Conservation (phyloP, 2,797 vertebrate species). For the Takifugu rubripes region DNA sequence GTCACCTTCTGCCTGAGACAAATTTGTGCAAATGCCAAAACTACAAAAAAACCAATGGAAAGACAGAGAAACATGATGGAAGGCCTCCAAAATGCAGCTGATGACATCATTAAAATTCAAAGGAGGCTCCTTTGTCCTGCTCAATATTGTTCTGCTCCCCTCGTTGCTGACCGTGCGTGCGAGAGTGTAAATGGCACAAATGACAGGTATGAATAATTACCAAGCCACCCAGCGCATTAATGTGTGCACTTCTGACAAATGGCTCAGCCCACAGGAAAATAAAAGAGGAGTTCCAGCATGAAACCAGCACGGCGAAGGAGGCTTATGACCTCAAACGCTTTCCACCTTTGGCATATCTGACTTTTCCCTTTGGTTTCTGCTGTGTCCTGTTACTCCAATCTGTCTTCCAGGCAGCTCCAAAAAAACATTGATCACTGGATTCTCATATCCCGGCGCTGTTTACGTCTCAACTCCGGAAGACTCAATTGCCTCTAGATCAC, state of each 20-base stretch:
- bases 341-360: background rate
- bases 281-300: background rate
- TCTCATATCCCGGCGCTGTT: background rate
- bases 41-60: conserved; percentile 29
- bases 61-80: conserved; percentile 8
- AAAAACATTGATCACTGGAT: too few relatives aligned
- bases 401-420: too few relatives aligned
- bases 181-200: conserved; percentile 36
- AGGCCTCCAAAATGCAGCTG: conserved; percentile 3
- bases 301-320: conserved; percentile 4
- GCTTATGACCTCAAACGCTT: too few relatives aligned
- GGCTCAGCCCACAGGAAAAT: conserved; percentile 9
- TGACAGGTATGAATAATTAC: conserved; percentile 50
- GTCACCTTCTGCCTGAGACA: conserved; percentile 18
- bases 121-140: conserved; percentile 28
- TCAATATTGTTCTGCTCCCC: conserved; percentile 25
- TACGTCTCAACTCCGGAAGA: background rate
- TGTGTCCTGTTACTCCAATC: background rate
- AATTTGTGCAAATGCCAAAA: conserved; percentile 21
- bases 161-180: conserved; percentile 20
- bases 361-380: background rate
- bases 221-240: conserved; percentile 38
- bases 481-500: conserved; percentile 27
- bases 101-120: conserved; percentile 43
- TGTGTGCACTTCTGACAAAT: conserved; percentile 31